Conservation (phyloP, 2,113 vertebrate genomes). For the Saguinus midas region DNA sequence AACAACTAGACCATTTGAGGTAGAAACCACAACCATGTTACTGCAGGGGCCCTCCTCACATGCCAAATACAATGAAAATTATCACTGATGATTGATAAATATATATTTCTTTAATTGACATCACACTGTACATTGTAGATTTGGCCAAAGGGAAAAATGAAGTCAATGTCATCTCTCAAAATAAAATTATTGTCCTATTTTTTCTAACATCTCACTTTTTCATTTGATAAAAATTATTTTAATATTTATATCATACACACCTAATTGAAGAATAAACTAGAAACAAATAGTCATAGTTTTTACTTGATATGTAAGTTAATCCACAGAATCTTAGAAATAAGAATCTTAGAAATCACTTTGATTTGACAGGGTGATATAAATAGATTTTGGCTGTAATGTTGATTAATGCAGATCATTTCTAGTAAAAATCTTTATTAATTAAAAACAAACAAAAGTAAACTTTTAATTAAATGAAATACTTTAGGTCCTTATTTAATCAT, state of each 20-base stretch:
- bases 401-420: constrained; percentile 34
- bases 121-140: background rate
- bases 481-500: background rate
- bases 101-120: background rate
- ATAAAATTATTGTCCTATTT: background rate
- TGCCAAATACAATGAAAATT: background rate
- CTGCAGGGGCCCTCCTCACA: background rate
- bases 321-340: background rate
- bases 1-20: background rate
- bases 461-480: constrained; percentile 14
- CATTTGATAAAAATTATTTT: background rate
- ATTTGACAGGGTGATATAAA: constrained; percentile 4
- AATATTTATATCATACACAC: background rate
- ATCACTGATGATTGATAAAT: background rate
- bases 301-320: background rate
- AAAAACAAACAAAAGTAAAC: background rate
- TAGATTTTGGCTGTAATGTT: background rate
- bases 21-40: background rate
- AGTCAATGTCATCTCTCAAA: background rate
- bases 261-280: background rate
- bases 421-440: constrained; percentile 37
- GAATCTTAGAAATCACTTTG: background rate
- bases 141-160: background rate
- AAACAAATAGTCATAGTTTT: background rate
- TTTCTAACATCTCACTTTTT: background rate